Evolutionary conservation across 2,113 vertebrate genomes (phyloP).

Genomic region (Vulpes lagopus): DNA sequence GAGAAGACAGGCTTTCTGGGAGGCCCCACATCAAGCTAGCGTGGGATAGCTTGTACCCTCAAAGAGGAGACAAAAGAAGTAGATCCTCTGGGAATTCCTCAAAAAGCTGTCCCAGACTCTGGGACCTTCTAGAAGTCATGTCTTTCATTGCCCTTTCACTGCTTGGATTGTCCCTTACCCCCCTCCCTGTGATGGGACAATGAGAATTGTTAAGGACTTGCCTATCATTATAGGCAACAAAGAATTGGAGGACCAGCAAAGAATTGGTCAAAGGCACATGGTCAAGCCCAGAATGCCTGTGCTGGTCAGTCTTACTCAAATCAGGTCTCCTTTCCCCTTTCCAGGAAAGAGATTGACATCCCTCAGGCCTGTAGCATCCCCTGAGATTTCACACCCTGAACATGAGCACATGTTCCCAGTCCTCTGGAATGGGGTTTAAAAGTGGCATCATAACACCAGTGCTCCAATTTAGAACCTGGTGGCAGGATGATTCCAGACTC

Average conservation of each 20-base stretch:
- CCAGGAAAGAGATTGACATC: background rate
- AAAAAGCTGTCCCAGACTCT: background rate
- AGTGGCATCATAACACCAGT: background rate
- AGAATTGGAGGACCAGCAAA: background rate
- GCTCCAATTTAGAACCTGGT: background rate
- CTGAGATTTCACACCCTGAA: background rate
- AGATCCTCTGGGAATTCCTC: background rate
- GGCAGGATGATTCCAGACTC: background rate
- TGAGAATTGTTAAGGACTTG: background rate
- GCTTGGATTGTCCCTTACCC: background rate
- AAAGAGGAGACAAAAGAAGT: background rate
- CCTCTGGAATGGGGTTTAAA: background rate
- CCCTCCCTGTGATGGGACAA: background rate
- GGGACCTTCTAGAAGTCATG: constrained; percentile 45
- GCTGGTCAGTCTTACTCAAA: background rate
- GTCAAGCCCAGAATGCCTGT: background rate
- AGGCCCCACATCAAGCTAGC: background rate
- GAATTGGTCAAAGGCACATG: background rate
- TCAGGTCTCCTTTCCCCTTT: background rate
- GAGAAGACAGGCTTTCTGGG: background rate
- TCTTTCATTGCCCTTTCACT: background rate
- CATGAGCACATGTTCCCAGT: background rate
- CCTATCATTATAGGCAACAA: background rate
- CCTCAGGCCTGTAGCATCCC: background rate
- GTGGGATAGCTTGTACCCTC: background rate